phyloP scores from a whole-genome alignment of 2,888 invertebrate species.

The Sarcophaga caerulescens region DNA sequence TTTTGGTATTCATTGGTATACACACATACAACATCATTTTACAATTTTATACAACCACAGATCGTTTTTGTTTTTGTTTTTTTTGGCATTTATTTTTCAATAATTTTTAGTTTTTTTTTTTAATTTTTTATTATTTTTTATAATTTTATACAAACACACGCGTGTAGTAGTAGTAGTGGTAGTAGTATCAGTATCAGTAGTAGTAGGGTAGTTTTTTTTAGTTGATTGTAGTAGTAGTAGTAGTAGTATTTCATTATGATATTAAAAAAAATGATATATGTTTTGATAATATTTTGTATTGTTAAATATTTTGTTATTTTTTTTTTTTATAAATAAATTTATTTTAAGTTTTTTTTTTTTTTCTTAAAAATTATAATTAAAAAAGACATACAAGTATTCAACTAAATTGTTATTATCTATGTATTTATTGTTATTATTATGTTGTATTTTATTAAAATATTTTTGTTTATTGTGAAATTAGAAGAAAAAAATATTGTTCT shows the following conservation, averaged over 20 bases:
- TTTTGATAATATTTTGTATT: conserved; percentile 44
- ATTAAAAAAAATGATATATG: conserved; percentile 62
- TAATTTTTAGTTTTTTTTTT: conserved; percentile 11
- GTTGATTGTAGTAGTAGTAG: conserved; percentile 65
- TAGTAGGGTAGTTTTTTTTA: conserved; percentile 64
- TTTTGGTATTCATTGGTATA: conserved; percentile 30
- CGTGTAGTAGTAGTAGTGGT: conserved; percentile 67
- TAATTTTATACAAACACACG: conserved; percentile 60
- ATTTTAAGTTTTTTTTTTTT: neutral
- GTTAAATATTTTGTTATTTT: neutral
- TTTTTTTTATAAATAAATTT: neutral
- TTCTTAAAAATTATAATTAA: neutral
- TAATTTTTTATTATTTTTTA: conserved; percentile 22
- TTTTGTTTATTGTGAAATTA: neutral
- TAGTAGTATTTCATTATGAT: conserved; percentile 68
- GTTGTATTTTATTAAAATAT: conserved; percentile 48
- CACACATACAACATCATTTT: conserved; percentile 55
- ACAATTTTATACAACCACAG: conserved; percentile 56
- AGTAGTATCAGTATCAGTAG: conserved; percentile 58
- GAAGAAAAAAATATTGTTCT: neutral
- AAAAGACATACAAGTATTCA: conserved; percentile 21
- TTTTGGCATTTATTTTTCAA: conserved; percentile 5
- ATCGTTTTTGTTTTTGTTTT: conserved; percentile 32
- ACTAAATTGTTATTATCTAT: conserved; percentile 51
- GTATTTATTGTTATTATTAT: conserved; percentile 64